Evolutionary conservation across 2,888 invertebrate genomes (phyloP).

Genomic region (Hypsopygia costalis): DNA sequence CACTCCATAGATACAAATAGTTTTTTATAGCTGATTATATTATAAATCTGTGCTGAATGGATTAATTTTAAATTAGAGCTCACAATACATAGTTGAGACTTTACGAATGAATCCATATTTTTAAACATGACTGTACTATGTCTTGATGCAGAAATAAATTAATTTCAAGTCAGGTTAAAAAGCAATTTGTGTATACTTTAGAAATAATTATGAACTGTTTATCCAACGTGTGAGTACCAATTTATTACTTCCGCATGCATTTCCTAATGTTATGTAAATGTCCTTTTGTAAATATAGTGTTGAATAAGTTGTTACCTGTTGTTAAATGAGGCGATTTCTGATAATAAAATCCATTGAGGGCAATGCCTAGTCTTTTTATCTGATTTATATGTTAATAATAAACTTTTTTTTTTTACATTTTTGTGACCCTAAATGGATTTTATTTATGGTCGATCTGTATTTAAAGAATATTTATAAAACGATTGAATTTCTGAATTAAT

Average conservation of each 20-base stretch:
- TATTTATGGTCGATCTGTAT: conserved; percentile 42
- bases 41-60: no score
- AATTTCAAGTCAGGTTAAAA: no score
- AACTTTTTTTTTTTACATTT: conserved; percentile 26
- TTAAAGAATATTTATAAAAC: conserved; percentile 4
- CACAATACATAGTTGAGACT: no score
- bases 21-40: no score
- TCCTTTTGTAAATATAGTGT: conserved; percentile 51
- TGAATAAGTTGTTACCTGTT: conserved; percentile 63
- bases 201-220: neutral
- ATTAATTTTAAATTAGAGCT: no score
- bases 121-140: no score
- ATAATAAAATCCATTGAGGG: conserved; percentile 52
- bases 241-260: conserved; percentile 42
- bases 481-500: neutral
- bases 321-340: conserved; percentile 41
- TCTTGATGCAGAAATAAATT: no score
- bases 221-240: conserved; percentile 12
- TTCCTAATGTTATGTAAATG: conserved; percentile 39
- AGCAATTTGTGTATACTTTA: no score
- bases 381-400: conserved; percentile 38
- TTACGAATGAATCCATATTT: no score
- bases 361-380: conserved; percentile 62
- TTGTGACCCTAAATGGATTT: conserved; percentile 50
- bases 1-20: no score